Conservation (phyloP, 2,888 invertebrate genomes). For the Coecobrya sp. region DNA sequence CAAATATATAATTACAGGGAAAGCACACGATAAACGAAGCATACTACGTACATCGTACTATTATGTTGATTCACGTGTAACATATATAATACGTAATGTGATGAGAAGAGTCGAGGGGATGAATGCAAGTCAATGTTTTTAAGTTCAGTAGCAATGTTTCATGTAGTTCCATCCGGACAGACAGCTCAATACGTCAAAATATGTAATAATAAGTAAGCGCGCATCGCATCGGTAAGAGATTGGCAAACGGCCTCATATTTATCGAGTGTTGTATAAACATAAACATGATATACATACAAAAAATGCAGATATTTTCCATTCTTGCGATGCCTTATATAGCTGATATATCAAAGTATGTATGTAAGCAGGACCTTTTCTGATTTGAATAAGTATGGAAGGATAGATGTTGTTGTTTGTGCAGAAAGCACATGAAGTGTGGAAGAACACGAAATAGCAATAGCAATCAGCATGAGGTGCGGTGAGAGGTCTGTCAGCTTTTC, state of each 20-base stretch:
- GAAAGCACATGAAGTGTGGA: conserved; percentile 28
- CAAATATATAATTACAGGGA: background rate
- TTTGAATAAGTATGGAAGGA: conserved; percentile 24
- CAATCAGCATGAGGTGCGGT: conserved; percentile 64
- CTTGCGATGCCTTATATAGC: background rate
- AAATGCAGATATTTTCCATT: background rate
- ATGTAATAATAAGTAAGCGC: background rate
- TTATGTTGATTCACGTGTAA: background rate
- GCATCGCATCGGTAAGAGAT: background rate
- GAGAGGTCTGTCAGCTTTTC: conserved; percentile 63
- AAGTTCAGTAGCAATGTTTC: background rate
- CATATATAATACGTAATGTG: background rate
- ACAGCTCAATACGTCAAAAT: background rate
- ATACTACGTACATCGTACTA: background rate
- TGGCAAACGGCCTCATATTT: background rate
- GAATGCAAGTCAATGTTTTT: background rate
- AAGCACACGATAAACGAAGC: background rate
- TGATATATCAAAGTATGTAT: background rate
- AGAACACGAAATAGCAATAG: conserved; percentile 53
- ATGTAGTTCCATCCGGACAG: background rate
- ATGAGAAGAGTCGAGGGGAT: background rate
- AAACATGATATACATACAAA: background rate
- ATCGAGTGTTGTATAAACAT: background rate
- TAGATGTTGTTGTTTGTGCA: conserved; percentile 41
- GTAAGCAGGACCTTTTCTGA: background rate